phyloP scores from a whole-genome alignment of 2,888 invertebrate species.

The Zonitis immaculata region DNA sequence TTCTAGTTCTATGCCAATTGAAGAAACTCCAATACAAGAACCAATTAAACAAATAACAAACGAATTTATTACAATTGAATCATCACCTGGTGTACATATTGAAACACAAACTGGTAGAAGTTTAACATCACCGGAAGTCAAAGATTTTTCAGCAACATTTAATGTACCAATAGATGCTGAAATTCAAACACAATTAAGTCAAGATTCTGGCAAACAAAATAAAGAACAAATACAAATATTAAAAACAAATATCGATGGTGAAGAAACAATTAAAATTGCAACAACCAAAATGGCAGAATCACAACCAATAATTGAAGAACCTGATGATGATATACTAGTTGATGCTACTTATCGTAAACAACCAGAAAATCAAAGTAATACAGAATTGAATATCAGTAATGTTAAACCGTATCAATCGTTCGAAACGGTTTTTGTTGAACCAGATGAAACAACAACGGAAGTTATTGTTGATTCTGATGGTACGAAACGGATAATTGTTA shows the following conservation, averaged over 20 bases:
- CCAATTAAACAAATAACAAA: slow-evolving; percentile 26
- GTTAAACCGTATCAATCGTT: slow-evolving; percentile 67
- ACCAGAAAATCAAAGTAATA: slow-evolving; percentile 51
- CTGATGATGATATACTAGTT: slow-evolving; percentile 58
- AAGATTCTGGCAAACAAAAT: slow-evolving; percentile 37
- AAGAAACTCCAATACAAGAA: slow-evolving; percentile 52
- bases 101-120: slow-evolving; percentile 68
- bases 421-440: slow-evolving; percentile 76
- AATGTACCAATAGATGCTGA: slow-evolving; percentile 56
- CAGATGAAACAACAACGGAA: slow-evolving; percentile 77
- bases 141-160: slow-evolving; percentile 54
- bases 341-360: slow-evolving; percentile 67
- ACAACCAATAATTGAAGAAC: slow-evolving; percentile 51
- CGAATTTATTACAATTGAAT: slow-evolving; percentile 28
- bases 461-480: slow-evolving; percentile 78
- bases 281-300: slow-evolving; percentile 54
- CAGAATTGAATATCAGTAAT: slow-evolving; percentile 68
- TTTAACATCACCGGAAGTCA: slow-evolving; percentile 49
- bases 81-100: slow-evolving; percentile 44
- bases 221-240: slow-evolving; percentile 64
- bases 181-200: slow-evolving; percentile 51
- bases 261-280: slow-evolving; percentile 69
- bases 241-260: slow-evolving; percentile 59
- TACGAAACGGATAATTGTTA: slow-evolving; percentile 72
- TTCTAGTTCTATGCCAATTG: slow-evolving; percentile 68